Base-by-base conservation (phyloP, 2,113 vertebrate genomes). In the Solea solea region DNA sequence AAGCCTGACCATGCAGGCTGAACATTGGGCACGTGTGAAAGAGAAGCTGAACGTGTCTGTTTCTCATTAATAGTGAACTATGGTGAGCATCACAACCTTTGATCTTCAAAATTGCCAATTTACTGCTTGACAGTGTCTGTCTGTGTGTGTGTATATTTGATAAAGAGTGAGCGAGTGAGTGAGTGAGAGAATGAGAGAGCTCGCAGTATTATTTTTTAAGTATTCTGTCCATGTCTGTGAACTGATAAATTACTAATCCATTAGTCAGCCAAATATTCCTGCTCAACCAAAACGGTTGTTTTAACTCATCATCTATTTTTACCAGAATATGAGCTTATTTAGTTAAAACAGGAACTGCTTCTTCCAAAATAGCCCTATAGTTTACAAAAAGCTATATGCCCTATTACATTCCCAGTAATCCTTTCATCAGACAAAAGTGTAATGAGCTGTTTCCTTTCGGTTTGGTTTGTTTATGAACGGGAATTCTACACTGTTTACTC, bases 1-100 rank as follows among this genome's bases (percentile, higher is more conserved):
- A 55, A 63, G 72, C 15, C 62, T 78, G 61, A 16, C 69, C 10
- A 34, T 60, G 57, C 40, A 41, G 60, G 52, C 40, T 66, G 54
- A 74, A 69, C 52, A 44, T 48, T 64, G 25, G 65, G 27, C 28
- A 6, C 45, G 25, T 58, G 53, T 65, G 28, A 58, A 64, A 34
- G 13, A 51, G 34, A 60, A 40, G 69, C 39, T 41, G 65, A 73
- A 74, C 63, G 71, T 67, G 75, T 7, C 83, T 89, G 75, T 85
- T 89, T 89, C 69, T 85, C 59, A 87, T 90, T 87, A 88, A 12
- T 14, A 65, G 25, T n/a, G 51, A 81, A 82, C 81, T 76, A 65
- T 62, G 58, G 48, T 66, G 61, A 76, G 69, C 48, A 80, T 39
- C 25, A 67, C 3, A 53, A 46, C 59, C 71, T 90, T 90, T 90